Conservation (phyloP, 2,797 vertebrate genomes). For the Petrocephalus schoutedeni region DNA sequence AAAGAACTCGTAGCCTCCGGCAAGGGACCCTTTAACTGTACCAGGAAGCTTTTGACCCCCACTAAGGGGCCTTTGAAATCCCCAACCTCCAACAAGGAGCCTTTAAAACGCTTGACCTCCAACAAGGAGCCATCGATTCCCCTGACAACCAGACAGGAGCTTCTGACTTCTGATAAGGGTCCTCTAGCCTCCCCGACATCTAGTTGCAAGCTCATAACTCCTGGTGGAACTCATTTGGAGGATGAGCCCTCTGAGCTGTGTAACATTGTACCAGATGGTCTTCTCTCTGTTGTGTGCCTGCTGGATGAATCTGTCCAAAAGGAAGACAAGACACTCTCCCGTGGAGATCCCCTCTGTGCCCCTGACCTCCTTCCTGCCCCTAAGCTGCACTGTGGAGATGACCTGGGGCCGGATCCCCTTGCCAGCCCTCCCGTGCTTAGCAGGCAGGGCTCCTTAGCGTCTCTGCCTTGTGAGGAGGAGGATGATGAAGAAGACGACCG, state of each 20-base stretch:
- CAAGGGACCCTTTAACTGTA: neutral
- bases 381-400: slow-evolving; percentile 53
- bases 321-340: slow-evolving; percentile 42
- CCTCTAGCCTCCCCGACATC: neutral
- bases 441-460: slow-evolving; percentile 69
- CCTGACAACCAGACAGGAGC: slow-evolving; percentile 20
- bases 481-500: slow-evolving; percentile 61
- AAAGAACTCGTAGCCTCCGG: slow-evolving; percentile 12
- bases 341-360: slow-evolving; percentile 44
- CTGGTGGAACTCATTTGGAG: neutral
- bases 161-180: neutral
- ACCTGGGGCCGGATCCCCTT: slow-evolving; percentile 57
- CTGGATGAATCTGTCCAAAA: slow-evolving; percentile 59
- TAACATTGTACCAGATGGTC: slow-evolving; percentile 57
- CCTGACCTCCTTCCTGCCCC: slow-evolving; percentile 66
- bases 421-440: slow-evolving; percentile 69
- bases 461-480: slow-evolving; percentile 55
- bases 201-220: slow-evolving; percentile 20
- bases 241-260: slow-evolving; percentile 35
- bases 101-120: neutral
- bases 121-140: slow-evolving; percentile 29
- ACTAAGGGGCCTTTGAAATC: slow-evolving; percentile 8
- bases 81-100: neutral
- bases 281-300: slow-evolving; percentile 63
- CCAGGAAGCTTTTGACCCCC: neutral